phyloP scores from a whole-genome alignment of 2,797 vertebrate genomes.

The Dryobates pubescens region DNA sequence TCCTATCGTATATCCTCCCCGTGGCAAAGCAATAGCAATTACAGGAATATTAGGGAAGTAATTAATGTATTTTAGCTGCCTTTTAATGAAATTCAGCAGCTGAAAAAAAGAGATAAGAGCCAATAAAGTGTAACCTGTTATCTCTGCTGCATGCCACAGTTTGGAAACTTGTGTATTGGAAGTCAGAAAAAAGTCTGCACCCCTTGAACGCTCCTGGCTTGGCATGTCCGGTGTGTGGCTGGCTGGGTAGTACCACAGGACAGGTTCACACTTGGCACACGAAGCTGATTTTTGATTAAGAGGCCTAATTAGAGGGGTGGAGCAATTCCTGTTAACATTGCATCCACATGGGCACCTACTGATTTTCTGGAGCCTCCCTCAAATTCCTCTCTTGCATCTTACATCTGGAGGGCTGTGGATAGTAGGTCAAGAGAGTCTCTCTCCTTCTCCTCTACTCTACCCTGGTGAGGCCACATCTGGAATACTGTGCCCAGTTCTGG shows the following conservation, averaged over 20 bases:
- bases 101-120: not conserved
- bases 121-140: not conserved
- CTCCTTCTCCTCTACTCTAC: no score
- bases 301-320: not conserved
- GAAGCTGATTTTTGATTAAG: not conserved
- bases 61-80: slow-evolving; percentile 53
- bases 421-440: no score
- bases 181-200: not conserved
- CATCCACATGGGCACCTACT: not conserved
- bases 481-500: no score
- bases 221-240: not conserved
- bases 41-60: slow-evolving; percentile 52
- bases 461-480: no score
- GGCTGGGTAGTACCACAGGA: not conserved
- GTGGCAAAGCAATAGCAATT: slow-evolving; percentile 56
- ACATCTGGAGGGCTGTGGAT: no score
- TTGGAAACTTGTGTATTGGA: not conserved
- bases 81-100: slow-evolving; percentile 51
- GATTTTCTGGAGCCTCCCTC: not conserved
- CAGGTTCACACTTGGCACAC: not conserved
- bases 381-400: not conserved
- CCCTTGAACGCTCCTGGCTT: not conserved
- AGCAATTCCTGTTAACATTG: not conserved
- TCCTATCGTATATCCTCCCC: slow-evolving; percentile 29
- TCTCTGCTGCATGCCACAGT: not conserved